These are phyloP conservation scores for Ptilorrhoa leucosticta DNA, from an alignment of 2,113 vertebrate genomes.

Conservation along the genomic window DNA sequence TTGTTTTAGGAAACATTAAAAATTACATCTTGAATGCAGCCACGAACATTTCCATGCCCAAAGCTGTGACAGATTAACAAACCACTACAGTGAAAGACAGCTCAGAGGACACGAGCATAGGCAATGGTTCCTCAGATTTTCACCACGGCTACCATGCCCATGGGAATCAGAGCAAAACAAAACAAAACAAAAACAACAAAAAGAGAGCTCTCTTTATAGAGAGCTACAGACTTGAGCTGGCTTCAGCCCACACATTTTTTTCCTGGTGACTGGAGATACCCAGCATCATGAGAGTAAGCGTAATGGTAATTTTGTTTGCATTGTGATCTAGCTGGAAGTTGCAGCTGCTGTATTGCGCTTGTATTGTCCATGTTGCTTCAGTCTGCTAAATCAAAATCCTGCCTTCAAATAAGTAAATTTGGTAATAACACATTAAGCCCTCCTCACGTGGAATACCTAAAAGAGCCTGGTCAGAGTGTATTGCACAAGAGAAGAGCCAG, in stretches of 20 bases:
- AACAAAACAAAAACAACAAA: neutral
- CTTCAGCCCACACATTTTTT: neutral
- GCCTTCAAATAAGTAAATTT: neutral
- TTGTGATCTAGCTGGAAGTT: neutral
- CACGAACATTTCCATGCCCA: neutral
- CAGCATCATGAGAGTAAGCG: fast-evolving
- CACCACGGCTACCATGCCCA: neutral
- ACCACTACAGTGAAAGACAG: neutral
- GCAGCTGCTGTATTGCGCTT: neutral
- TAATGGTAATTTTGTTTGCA: neutral
- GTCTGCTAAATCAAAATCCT: neutral
- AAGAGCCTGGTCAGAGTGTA: neutral
- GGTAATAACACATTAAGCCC: neutral
- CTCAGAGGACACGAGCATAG: neutral
- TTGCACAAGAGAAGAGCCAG: neutral
- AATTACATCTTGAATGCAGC: neutral
- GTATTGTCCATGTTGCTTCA: neutral
- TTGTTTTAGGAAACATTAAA: neutral
- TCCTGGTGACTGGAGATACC: fast-evolving
- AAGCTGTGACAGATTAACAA: neutral
- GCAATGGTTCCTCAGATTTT: fast-evolving
- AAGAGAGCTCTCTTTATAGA: neutral
- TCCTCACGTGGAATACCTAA: neutral
- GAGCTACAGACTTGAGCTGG: neutral
- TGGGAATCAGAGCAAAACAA: neutral